These are phyloP conservation scores for Coelopa frigida DNA, from an alignment of 1,140 invertebrate genomes.

Conservation along the genomic window DNA sequence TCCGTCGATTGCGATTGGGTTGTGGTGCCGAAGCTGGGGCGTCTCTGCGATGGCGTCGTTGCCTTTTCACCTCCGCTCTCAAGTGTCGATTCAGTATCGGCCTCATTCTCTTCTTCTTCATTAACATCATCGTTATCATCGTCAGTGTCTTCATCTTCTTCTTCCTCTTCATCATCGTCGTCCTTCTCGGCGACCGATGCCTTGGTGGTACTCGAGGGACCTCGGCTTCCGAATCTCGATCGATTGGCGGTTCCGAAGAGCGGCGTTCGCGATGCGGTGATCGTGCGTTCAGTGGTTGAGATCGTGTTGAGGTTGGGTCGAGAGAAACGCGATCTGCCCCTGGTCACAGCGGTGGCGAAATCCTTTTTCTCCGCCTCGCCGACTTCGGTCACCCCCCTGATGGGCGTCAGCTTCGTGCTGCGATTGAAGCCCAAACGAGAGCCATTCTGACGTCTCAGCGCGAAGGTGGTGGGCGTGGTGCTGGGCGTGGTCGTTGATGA, in stretches of 20 bases:
- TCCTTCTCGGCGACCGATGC: not conserved
- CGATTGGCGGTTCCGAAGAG: constrained; percentile 6
- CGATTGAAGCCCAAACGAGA: constrained; percentile 12
- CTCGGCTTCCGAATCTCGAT: constrained; percentile 3
- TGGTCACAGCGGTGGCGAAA: too few species aligned
- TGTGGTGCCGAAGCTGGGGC: too few species aligned
- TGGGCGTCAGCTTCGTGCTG: constrained; percentile 3
- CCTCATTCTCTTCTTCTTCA: constrained; percentile 43
- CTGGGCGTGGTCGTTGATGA: not conserved
- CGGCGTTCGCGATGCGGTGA: not conserved
- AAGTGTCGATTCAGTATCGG: too few species aligned
- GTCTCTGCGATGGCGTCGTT: too few species aligned
- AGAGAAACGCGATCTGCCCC: too few species aligned
- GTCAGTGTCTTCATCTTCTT: constrained; percentile 11
- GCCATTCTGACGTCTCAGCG: not conserved
- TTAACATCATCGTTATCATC: constrained; percentile 19
- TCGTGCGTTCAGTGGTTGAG: not conserved
- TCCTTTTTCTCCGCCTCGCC: too few species aligned
- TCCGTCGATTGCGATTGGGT: too few species aligned
- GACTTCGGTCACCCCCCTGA: too few species aligned
- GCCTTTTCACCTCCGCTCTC: too few species aligned
- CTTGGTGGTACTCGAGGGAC: not conserved
- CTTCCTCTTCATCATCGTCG: constrained; percentile 7
- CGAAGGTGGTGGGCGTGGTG: not conserved
- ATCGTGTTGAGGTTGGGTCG: too few species aligned